These are phyloP conservation scores for Amphipoea lucens DNA, from an alignment of 2,888 invertebrate species.

Conservation along the genomic window DNA sequence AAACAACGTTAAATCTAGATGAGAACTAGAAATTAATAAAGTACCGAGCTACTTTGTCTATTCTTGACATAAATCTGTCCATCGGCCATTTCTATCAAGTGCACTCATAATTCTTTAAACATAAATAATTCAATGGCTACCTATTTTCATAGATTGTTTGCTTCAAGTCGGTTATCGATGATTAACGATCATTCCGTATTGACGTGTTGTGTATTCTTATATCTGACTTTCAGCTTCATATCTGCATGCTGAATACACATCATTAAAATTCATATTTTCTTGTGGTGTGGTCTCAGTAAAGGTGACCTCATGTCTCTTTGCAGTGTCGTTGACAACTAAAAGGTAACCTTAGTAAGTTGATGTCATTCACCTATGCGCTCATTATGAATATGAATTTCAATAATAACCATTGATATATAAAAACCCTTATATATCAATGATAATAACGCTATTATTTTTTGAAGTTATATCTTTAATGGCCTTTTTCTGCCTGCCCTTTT, in stretches of 20 bases:
- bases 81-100: conserved; percentile 13
- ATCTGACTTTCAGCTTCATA: conserved; percentile 40
- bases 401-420: not conserved
- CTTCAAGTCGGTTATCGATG: conserved; percentile 24
- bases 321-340: conserved; percentile 36
- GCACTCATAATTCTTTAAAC: conserved; percentile 42
- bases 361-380: conserved; percentile 28
- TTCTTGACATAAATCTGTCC: conserved; percentile 6
- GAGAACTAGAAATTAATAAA: conserved; percentile 29
- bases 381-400: not conserved
- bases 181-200: conserved; percentile 35
- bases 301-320: conserved; percentile 33
- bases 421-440: too few species aligned
- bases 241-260: conserved; percentile 18
- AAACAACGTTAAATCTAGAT: conserved; percentile 29
- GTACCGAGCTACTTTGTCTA: conserved; percentile 29
- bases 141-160: conserved; percentile 44
- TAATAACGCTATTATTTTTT: not conserved
- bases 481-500: not conserved
- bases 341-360: conserved; percentile 8
- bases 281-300: conserved; percentile 7
- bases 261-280: conserved; percentile 42
- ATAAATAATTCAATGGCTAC: conserved; percentile 28
- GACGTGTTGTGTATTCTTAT: conserved; percentile 29
- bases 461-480: not conserved